phyloP scores from a whole-genome alignment of 2,888 invertebrate genomes.

The Aspidapion aeneum region DNA sequence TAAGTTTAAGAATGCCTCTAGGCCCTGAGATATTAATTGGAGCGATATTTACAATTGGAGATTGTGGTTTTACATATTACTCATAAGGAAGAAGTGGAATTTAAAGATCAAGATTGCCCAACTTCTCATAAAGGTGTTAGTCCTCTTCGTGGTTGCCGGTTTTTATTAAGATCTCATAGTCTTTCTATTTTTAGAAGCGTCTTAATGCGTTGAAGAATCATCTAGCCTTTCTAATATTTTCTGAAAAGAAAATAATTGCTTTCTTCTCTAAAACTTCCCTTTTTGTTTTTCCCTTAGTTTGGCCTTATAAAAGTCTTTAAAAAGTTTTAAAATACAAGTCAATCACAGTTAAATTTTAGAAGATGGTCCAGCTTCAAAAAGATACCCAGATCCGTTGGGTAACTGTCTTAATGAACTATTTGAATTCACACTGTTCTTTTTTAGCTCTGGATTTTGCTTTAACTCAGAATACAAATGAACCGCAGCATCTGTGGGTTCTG shows the following conservation, averaged over 20 bases:
- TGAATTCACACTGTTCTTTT: slow-evolving; percentile 33
- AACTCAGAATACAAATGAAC: slow-evolving; percentile 56
- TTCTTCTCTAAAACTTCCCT: too few species aligned
- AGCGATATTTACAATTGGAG: slow-evolving; percentile 24
- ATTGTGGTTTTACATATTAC: slow-evolving; percentile 43
- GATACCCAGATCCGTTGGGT: slow-evolving; percentile 57
- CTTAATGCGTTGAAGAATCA: slow-evolving; percentile 67
- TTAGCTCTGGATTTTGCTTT: slow-evolving; percentile 44
- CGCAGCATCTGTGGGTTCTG: slow-evolving; percentile 54
- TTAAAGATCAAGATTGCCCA: slow-evolving; percentile 55
- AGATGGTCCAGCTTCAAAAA: slow-evolving; percentile 31
- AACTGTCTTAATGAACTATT: slow-evolving; percentile 59
- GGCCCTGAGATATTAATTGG: slow-evolving; percentile 47
- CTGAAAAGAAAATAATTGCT: too few species aligned
- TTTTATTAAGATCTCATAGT: slow-evolving; percentile 68
- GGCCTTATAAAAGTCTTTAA: too few species aligned
- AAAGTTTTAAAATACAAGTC: too few species aligned
- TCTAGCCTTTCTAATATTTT: slow-evolving; percentile 67
- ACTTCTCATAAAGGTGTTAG: slow-evolving; percentile 47
- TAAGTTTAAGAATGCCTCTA: slow-evolving; percentile 57
- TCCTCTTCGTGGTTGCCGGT: slow-evolving; percentile 50
- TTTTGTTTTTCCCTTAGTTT: too few species aligned
- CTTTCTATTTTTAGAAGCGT: slow-evolving; percentile 74
- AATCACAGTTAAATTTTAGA: slow-evolving; percentile 25
- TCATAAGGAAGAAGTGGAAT: slow-evolving; percentile 55